phyloP scores from a whole-genome alignment of 2,113 vertebrate genomes.

The Cephalopterus ornatus region DNA sequence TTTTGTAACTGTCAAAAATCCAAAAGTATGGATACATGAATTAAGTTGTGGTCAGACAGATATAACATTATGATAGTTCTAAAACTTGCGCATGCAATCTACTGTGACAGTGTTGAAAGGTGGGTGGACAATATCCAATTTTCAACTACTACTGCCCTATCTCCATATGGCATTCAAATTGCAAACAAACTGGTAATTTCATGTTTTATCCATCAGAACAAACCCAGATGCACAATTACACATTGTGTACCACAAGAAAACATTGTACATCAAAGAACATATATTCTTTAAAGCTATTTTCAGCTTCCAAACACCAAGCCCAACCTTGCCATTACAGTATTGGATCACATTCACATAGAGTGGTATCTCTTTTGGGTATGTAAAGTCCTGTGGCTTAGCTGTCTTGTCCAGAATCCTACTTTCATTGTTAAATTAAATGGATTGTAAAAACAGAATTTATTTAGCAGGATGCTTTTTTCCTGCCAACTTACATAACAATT shows the following conservation, averaged over 20 bases:
- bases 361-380: not conserved
- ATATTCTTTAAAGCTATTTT: not conserved
- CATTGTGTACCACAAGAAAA: not conserved
- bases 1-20: not conserved
- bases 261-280: not conserved
- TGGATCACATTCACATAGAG: not conserved
- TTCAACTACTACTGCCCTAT: not conserved
- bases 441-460: not conserved
- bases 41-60: not conserved
- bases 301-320: not conserved
- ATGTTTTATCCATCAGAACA: not conserved
- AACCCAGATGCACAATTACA: not conserved
- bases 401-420: not conserved
- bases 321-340: not conserved
- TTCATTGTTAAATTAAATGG: not conserved
- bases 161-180: not conserved
- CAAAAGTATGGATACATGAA: not conserved
- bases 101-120: not conserved
- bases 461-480: not conserved
- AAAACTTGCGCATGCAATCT: not conserved
- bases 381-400: not conserved
- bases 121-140: not conserved
- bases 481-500: not conserved
- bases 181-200: not conserved
- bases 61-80: not conserved